Evolutionary conservation across 2,888 invertebrate species (phyloP).

Genomic region (Cephonodes hylas): DNA sequence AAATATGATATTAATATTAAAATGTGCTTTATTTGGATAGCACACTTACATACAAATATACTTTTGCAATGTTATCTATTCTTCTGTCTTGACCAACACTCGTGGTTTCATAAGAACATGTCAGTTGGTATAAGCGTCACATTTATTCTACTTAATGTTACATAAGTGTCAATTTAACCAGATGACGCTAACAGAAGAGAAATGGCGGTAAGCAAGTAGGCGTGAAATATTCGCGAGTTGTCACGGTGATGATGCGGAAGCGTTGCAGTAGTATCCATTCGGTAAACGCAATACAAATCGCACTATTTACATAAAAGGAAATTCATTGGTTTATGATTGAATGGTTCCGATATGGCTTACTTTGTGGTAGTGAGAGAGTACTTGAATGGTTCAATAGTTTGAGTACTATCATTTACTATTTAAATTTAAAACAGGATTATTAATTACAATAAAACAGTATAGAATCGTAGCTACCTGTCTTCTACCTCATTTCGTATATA

Average conservation of each 20-base stretch:
- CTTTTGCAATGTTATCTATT: background rate
- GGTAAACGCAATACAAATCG: slow-evolving; percentile 3
- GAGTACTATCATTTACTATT: no score
- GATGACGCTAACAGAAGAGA: slow-evolving; percentile 55
- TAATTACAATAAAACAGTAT: no score
- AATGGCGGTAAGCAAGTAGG: slow-evolving; percentile 51
- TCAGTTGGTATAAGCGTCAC: background rate
- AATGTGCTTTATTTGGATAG: background rate
- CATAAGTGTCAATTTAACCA: slow-evolving; percentile 49
- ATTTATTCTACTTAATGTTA: slow-evolving; percentile 39
- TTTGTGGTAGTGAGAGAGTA: background rate
- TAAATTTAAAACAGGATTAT: no score
- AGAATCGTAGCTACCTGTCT: no score
- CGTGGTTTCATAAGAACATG: background rate
- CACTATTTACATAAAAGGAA: slow-evolving; percentile 8
- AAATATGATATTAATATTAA: background rate
- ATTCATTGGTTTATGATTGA: slow-evolving; percentile 2
- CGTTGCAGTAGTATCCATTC: slow-evolving; percentile 9
- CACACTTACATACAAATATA: background rate
- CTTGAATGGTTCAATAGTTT: background rate
- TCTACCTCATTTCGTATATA: no score
- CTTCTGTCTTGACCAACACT: background rate
- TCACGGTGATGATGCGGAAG: slow-evolving; percentile 39
- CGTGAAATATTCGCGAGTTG: slow-evolving; percentile 56
- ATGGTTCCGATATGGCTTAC: slow-evolving; percentile 14